Conservation (phyloP, 2,888 invertebrate species). For the Chesias legatella region DNA sequence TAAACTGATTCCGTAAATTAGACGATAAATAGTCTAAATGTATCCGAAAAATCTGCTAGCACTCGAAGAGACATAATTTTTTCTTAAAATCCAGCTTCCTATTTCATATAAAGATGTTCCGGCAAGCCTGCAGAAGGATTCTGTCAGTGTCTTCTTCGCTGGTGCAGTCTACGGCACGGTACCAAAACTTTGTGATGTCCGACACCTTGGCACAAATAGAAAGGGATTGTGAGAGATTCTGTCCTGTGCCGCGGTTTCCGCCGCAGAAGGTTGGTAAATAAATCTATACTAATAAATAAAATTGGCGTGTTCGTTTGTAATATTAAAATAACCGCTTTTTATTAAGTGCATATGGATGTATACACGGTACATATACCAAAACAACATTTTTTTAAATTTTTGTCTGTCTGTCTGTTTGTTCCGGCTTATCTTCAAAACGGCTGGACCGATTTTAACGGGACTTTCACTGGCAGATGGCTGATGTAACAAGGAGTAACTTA, state of each 20-base stretch:
- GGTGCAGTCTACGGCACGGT: slow-evolving; percentile 31
- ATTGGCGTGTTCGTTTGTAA: too few relatives aligned
- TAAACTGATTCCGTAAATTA: background rate
- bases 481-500: too few relatives aligned
- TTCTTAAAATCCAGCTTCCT: too few relatives aligned
- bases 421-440: too few relatives aligned
- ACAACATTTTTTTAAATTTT: too few relatives aligned
- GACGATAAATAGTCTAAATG: slow-evolving; percentile 11
- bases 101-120: slow-evolving; percentile 27
- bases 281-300: slow-evolving; percentile 11
- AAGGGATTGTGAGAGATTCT: slow-evolving; percentile 50
- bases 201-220: slow-evolving; percentile 52
- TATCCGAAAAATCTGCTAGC: slow-evolving; percentile 1
- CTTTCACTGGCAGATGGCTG: too few relatives aligned
- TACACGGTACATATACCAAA: too few relatives aligned
- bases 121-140: slow-evolving; percentile 16
- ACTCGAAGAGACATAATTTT: too few relatives aligned
- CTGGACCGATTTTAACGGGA: too few relatives aligned
- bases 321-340: too few relatives aligned
- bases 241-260: slow-evolving; percentile 50
- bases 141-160: slow-evolving; percentile 10
- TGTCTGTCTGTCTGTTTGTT: too few relatives aligned
- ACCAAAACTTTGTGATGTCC: slow-evolving; percentile 56
- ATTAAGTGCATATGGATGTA: too few relatives aligned
- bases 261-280: slow-evolving; percentile 64